Evolutionary conservation across 2,113 vertebrate genomes (phyloP), one percentile per base, ranked within the genome.

Genomic region (Ginglymostoma cirratum): DNA sequence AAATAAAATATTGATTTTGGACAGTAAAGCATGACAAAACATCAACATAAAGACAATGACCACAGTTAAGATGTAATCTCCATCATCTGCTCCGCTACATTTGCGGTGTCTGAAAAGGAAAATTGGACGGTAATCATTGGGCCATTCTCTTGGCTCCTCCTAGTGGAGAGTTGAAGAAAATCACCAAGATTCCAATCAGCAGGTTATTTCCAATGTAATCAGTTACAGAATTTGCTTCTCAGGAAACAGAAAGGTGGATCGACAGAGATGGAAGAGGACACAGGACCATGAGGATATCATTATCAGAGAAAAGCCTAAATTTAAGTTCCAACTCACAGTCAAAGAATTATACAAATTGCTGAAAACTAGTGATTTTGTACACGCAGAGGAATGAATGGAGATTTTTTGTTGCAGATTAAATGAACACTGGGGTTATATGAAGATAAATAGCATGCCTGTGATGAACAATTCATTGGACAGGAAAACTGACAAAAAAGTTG

Each of bases 121-220:
- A 38, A 7, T 93, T 67, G 61, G 89, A 38, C 30, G 38, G 30
- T 66, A 30, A 65, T 92, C 55, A 66, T 7, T n/a, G 55, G 17
- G 34, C 89, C 34, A 93, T 93, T 93, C 89, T 93, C 89, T 66
- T 38, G 66, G 89, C 89, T 66, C 89, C 89, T 93, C 89, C 61
- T 66, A 65, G 61, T 93, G 89, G 89, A 65, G 15, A 66, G 89
- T 65, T 8, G 89, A 38, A 38, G n/a, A 66, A 38, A 61, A 66
- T 61, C 89, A 23, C 52, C 14, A 17, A 19, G 34, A 93, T 34
- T n/a, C 61, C 7, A 34, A 42, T 93, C 61, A 92, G 61, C 5
- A 45, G 5, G 61, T 93, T 93, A 38, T 45, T 15, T 34, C 61
- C 19, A 0, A n/a, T 38, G 38, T 93, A 34, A 66, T 66, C 61